Evolutionary conservation across 2,113 vertebrate genomes (phyloP).

Genomic region (Redunca redunca): DNA sequence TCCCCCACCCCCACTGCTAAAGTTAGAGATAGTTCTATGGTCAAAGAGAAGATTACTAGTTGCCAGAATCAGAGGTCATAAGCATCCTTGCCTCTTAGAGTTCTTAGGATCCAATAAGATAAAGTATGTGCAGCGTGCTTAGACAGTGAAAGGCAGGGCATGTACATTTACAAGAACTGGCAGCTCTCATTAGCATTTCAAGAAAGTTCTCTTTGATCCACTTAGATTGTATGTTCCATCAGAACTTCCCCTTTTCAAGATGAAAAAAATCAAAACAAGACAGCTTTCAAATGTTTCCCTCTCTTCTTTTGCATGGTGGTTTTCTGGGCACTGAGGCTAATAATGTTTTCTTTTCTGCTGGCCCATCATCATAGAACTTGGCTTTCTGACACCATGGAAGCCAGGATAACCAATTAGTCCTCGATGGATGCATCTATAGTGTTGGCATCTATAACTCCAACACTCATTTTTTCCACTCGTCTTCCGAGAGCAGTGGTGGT

Average conservation of each 20-base stretch:
- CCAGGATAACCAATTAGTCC: neutral
- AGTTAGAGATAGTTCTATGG: neutral
- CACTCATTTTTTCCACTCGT: neutral
- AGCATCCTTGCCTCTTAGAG: neutral
- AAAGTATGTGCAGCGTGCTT: accelerated
- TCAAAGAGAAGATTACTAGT: neutral
- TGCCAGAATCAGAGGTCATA: neutral
- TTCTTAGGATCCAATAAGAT: neutral
- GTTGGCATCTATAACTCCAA: neutral
- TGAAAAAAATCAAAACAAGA: neutral
- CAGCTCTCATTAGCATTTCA: neutral
- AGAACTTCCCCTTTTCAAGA: neutral
- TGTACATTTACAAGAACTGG: neutral
- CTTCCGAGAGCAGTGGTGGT: neutral
- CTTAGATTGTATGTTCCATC: neutral
- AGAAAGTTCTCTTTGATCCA: neutral
- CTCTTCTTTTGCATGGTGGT: neutral
- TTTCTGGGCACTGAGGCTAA: neutral
- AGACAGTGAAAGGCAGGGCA: neutral
- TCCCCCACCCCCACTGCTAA: neutral
- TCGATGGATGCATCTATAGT: neutral
- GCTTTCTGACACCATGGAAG: neutral
- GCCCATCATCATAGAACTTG: neutral
- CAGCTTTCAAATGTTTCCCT: neutral
- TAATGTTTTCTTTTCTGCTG: slow-evolving; percentile 40